Base-by-base conservation (phyloP, 2,113 vertebrate genomes). In the Telmatochromis sp. region DNA sequence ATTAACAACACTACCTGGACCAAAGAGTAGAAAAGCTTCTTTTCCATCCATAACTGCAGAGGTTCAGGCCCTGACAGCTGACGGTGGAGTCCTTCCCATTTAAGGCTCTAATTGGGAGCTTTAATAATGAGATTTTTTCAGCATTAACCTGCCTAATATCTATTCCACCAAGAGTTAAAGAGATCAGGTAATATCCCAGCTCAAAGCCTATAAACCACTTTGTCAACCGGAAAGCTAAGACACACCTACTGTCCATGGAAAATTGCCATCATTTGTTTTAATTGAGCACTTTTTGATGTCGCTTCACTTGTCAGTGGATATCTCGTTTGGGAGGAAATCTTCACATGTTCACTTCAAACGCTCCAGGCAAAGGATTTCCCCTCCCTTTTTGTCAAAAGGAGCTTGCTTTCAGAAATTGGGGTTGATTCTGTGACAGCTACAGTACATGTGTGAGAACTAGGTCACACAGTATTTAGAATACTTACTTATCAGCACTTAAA, bases 361-460 rank as follows among this genome's bases (percentile, higher is more conserved):
- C 93, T 90, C 50, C 91, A 80, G 94, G 94, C 94, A 7, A 92
- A 93, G 91, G 93, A 93, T 94, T 94, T 58, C 92, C 91, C 88
- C 93, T 93, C 89, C 90, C 86, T 81, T 82, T 92, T 89, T 86
- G 86, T 92, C 80, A 90, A 89, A 89, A 90, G 88, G 80, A 88
- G 89, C 90, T 93, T 84, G 82, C 86, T 86, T 50, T 54, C 15
- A 54, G 80, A 88, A 89, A 89, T 84, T 60, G 85, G 86, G 82
- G 80, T 91, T 93, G 93, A 94, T 92, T 94, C 83, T 63, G 90
- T 93, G 93, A 94, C 94, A 92, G 94, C 94, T 87, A 40, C 84
- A 65, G 87, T 15, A 80, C 92, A 94, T 89, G 84, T 93, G 90
- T 92, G 90, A 93, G 92, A 94, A 94, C 86, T 95, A 83, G 94